Evolutionary conservation across 1,140 invertebrate species (phyloP), one percentile per base, ranked within the genome.

Genomic region (Drosophila obscura): DNA sequence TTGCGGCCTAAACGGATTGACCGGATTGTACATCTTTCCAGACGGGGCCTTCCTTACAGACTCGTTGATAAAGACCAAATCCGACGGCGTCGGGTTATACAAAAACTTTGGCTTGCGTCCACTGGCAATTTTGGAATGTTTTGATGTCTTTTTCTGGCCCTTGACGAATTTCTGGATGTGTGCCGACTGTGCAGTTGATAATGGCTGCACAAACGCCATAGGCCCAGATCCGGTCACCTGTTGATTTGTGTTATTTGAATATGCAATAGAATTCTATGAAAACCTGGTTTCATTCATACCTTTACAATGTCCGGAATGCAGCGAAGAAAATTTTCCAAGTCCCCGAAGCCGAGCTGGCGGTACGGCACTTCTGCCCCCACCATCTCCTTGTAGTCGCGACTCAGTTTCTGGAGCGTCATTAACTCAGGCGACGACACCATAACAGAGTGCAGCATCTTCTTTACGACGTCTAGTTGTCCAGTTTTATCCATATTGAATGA

Each of bases 131-230:
- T 19, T 45, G 0, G 48, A 3, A 3, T 5, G 59, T 2, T 13
- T 51, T 9, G 6, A 49, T 15, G 66, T 52, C 13, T 73, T 81
- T 26, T 76, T 80, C 63, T 82, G 74, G 57, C 13, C 7, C 22
- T 68, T 53, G 9, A 88, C 83, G 9, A 88, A n/a, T 0, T 43
- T 41, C 28, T 82, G 72, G 19, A 91, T 91, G 22, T 91, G 90
- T 2, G 65, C 73, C 4, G 78, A 61, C 13, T 81, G 79, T 1
- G 28, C 50, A 4, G 64, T 63, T 5, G 35, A 19, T 8, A 71
- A 52, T 4, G 73, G 59, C 2, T 6, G 0, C 6, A 91, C 67
- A 8, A 6, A 3, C 0, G 90, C 87, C 31, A 41, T 73, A 0
- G 56, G 57, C 4, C 90, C 90, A 24, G 4, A 22, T 7, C 90